A percentile compares a stretch with the other conserved stretches of the same genome.
phyloP scores from a whole-genome alignment of 2,888 invertebrate species.

The Nomada goodeniana region DNA sequence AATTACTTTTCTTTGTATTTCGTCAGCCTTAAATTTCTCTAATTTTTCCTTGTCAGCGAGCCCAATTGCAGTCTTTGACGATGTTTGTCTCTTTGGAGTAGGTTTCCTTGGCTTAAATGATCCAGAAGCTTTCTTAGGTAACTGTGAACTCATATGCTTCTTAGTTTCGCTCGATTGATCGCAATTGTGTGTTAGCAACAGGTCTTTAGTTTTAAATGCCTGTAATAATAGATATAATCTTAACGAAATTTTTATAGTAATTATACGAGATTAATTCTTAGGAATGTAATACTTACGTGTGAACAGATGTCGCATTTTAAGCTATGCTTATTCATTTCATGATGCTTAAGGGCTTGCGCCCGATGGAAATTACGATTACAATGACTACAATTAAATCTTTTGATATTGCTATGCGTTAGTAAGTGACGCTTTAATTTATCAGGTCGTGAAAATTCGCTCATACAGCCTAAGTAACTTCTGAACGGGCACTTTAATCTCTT shows the following conservation, averaged over 20 bases:
- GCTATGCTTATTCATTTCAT: conserved; percentile 80
- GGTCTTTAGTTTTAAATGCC: conserved; percentile 81
- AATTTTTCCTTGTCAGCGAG: conserved; percentile 79
- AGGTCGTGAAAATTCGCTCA: conserved; percentile 88
- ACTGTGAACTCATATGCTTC: conserved; percentile 78
- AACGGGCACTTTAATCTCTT: conserved; percentile 89
- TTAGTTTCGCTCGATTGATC: conserved; percentile 77
- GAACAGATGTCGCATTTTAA: conserved; percentile 82
- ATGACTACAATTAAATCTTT: conserved; percentile 80
- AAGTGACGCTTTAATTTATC: conserved; percentile 88
- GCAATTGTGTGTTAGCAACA: conserved; percentile 80
- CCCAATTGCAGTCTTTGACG: conserved; percentile 73
- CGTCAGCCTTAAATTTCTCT: conserved; percentile 76
- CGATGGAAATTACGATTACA: conserved; percentile 82
- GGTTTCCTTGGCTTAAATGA: conserved; percentile 82
- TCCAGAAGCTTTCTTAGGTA: conserved; percentile 81
- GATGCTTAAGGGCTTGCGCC: conserved; percentile 81
- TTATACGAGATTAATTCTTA: not conserved
- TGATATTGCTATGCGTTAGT: conserved; percentile 86
- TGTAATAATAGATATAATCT: conserved; percentile 47
- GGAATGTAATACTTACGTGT: conserved; percentile 74
- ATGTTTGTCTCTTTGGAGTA: conserved; percentile 81
- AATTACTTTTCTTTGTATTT: conserved; percentile 74
- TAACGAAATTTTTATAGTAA: not conserved
- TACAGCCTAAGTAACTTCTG: conserved; percentile 86